Percentiles rank a stretch among this genome's conserved stretches.
Conservation (phyloP, 2,113 vertebrate species). For the Tyto alba region DNA sequence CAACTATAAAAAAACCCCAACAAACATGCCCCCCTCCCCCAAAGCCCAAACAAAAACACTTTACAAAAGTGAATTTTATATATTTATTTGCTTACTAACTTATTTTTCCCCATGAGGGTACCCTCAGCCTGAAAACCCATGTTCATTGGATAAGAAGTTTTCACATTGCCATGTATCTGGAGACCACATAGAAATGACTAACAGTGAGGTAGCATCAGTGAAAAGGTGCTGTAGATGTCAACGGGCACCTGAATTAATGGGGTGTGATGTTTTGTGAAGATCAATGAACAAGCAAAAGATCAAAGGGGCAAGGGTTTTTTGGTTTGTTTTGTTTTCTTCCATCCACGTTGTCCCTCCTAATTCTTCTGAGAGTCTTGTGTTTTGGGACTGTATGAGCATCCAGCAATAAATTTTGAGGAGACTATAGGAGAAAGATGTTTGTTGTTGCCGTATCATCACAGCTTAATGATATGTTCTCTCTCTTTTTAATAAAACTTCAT, state of each 20-base stretch:
- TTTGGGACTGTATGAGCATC: neutral
- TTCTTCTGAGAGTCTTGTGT: neutral
- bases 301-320: neutral
- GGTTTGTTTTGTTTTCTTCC: neutral
- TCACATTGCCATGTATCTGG: neutral
- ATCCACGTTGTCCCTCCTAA: accelerated
- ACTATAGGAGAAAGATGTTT: neutral
- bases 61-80: neutral
- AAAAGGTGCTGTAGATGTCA: neutral
- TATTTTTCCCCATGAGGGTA: neutral
- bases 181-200: neutral
- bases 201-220: neutral
- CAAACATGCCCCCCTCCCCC: accelerated
- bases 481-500: neutral
- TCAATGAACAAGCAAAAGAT: neutral
- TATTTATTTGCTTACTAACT: neutral
- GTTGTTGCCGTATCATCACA: neutral
- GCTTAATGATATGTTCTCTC: neutral
- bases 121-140: accelerated
- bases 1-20: neutral
- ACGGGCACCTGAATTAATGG: neutral
- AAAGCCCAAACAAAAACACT: neutral
- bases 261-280: neutral
- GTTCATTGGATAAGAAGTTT: neutral
- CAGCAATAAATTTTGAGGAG: neutral